Evolutionary conservation across 2,797 vertebrate genomes (phyloP), one percentile per base, ranked within the genome.

Genomic region (Tokudaia tokunoshimensis): DNA sequence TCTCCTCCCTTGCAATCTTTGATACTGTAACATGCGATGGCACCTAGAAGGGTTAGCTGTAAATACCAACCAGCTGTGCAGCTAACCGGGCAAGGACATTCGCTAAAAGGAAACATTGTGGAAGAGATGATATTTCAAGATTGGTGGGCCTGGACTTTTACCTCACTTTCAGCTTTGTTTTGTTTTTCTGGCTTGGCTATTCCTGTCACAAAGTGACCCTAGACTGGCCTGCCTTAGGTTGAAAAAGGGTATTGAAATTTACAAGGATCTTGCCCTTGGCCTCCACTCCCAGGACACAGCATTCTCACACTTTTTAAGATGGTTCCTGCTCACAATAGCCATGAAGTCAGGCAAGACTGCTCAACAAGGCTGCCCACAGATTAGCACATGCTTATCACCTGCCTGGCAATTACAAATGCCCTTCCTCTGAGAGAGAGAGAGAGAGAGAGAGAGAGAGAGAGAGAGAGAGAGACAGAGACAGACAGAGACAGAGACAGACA

Each of bases 211-310:
- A 19, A 9, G 47, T 93, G 94, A 96, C 91, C 89, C 89, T 79
- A 81, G 20, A 44, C 10, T 88, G 52, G 95, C 79, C 80, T 85
- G 93, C 79, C 90, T 89, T 83, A 87, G 59, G 86, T 31, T 72
- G 83, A 89, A 82, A 74, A 75, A 97, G 92, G 70, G 88, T 91
- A 97, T 15, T 95, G 91, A 94, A 96, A 94, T 95, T 90, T 94
- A 94, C 80, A 91, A 95, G 96, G 44, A 93, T 82, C 95, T 92
- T 97, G 96, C 85, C 79, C 83, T 96, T 93, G 96, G 89, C 94
- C 83, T 89, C 78, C 50, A 55, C 80, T 94, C 63, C 82, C 20
- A 61, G 63, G 59, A 67, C 3, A 22, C 80, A 79, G 81, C 63
- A 74, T 94, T 89, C 91, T 92, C 83, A 78, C 92, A 83, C 74